Conservation (phyloP, 92 coral and sea anemone species). For the Palythoa grandis region DNA sequence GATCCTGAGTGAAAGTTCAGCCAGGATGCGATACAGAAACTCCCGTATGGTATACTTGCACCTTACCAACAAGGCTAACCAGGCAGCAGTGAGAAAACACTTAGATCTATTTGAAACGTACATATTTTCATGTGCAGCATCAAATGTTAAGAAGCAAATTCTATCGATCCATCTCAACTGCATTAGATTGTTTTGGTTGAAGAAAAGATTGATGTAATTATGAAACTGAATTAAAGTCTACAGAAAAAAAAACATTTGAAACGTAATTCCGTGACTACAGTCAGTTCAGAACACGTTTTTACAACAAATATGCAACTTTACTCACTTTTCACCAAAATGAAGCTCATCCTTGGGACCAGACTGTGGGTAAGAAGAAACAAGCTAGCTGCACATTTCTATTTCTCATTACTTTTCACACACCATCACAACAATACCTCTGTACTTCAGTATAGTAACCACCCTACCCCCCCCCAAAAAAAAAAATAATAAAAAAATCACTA, state of each 20-base stretch:
- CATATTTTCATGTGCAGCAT: too few species aligned
- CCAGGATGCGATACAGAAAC: too few species aligned
- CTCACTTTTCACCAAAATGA: constrained; percentile 97
- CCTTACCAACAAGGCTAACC: too few species aligned
- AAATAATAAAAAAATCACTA: neutral
- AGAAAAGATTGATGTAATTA: too few species aligned
- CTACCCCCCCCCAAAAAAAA: neutral
- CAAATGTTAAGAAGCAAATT: too few species aligned
- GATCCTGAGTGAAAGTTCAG: too few species aligned
- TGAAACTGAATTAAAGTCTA: neutral
- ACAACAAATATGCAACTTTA: neutral
- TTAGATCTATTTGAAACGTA: too few species aligned
- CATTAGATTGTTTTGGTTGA: too few species aligned
- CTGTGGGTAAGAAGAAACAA: constrained; percentile 48
- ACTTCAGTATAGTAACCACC: neutral
- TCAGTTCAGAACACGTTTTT: neutral
- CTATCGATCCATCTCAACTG: too few species aligned
- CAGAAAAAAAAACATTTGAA: too few species aligned
- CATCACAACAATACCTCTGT: neutral
- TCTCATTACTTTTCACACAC: neutral
- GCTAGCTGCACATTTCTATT: neutral
- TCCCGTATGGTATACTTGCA: too few species aligned
- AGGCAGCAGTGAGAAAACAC: too few species aligned
- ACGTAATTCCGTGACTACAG: neutral
- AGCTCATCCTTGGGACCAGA: constrained; percentile 90